Evolutionary conservation across 2,113 vertebrate species (phyloP).

Genomic region (Indicator indicator): DNA sequence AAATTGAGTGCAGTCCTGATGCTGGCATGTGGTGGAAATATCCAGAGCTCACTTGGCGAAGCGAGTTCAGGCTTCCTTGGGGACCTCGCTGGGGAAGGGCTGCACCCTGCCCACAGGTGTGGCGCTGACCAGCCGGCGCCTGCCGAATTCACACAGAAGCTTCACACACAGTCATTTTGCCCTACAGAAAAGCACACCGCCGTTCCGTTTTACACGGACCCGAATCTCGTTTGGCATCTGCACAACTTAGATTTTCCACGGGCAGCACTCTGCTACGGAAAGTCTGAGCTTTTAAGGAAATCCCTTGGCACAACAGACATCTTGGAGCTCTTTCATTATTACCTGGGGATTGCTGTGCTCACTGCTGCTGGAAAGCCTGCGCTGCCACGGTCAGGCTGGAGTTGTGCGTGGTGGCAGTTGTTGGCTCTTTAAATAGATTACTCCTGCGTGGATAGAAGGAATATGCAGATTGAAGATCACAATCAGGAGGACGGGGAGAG

Average conservation of each 20-base stretch:
- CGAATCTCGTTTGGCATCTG: not conserved
- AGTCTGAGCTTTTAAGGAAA: constrained; percentile 1
- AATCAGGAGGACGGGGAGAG: not conserved
- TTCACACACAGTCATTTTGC: not conserved
- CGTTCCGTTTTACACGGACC: not conserved
- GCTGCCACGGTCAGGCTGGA: not conserved
- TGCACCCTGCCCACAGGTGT: not conserved
- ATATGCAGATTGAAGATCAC: constrained; percentile 48
- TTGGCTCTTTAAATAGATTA: constrained; percentile 41
- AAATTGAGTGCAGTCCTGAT: not conserved
- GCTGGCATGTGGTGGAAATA: not conserved
- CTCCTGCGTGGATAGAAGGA: constrained; percentile 2
- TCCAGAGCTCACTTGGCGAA: not conserved
- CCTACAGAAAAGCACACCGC: not conserved
- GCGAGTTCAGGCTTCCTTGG: not conserved
- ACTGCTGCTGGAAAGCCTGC: not conserved
- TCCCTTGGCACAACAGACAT: not conserved
- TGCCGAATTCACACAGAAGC: not conserved
- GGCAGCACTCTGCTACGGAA: not conserved
- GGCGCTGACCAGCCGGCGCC: not conserved
- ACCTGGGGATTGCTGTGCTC: not conserved
- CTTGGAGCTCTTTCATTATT: not conserved
- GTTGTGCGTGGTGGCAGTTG: not conserved
- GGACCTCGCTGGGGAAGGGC: not conserved
- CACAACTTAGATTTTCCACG: not conserved